Conservation (phyloP, 2,113 vertebrate genomes). For the Australoheros scitulus region DNA sequence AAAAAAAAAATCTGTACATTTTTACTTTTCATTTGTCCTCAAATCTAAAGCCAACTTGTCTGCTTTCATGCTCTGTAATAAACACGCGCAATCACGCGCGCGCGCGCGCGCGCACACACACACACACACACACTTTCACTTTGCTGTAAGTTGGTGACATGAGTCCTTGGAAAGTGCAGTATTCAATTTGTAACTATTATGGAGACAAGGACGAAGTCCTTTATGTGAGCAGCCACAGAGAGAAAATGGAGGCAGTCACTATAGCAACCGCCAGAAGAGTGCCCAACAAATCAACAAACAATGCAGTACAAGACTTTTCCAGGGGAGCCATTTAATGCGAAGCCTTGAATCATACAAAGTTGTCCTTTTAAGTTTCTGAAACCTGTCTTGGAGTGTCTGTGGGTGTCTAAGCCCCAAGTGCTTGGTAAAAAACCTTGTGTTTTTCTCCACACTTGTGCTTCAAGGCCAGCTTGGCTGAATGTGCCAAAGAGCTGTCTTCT, state of each 20-base stretch:
- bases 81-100: slow-evolving; percentile 28
- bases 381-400: slow-evolving; percentile 68
- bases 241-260: slow-evolving; percentile 79
- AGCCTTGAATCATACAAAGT: slow-evolving; percentile 77
- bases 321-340: slow-evolving; percentile 70
- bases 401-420: slow-evolving; percentile 58
- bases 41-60: slow-evolving; percentile 42
- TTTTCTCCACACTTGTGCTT: slow-evolving; percentile 59
- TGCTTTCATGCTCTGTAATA: slow-evolving; percentile 14
- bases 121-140: slow-evolving; percentile 53
- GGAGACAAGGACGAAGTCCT: slow-evolving; percentile 79
- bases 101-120: slow-evolving; percentile 30
- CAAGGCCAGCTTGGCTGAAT: slow-evolving; percentile 68
- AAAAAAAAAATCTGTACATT: background rate
- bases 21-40: slow-evolving; percentile 22
- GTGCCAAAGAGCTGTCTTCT: slow-evolving; percentile 73
- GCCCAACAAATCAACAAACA: slow-evolving; percentile 80
- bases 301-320: slow-evolving; percentile 73
- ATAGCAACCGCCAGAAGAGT: slow-evolving; percentile 78
- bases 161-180: slow-evolving; percentile 80
- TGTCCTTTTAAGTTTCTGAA: slow-evolving; percentile 72
- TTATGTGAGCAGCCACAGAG: slow-evolving; percentile 78
- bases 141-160: slow-evolving; percentile 76
- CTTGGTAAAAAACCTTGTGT: slow-evolving; percentile 69
- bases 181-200: slow-evolving; percentile 83